Evolutionary conservation across 2,797 vertebrate genomes (phyloP).

Genomic region (Ctenopoma multispine): DNA sequence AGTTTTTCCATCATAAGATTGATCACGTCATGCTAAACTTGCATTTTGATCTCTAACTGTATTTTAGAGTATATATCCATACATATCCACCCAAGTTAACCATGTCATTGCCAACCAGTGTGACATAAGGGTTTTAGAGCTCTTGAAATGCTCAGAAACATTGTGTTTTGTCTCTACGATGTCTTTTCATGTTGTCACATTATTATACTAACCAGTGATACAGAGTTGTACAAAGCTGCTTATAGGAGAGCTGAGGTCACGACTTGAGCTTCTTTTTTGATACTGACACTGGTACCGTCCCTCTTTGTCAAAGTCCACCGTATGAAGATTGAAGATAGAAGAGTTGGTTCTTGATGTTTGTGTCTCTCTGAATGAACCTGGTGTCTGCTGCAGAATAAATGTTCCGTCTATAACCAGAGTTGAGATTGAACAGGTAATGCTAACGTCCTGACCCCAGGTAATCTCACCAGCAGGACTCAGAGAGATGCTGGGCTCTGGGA

Average conservation of each 20-base stretch:
- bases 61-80: no score
- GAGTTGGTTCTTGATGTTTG: not conserved
- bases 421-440: conserved; percentile 21
- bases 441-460: conserved; percentile 5
- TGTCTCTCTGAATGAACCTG: not conserved
- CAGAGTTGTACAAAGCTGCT: conserved; percentile 19
- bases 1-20: no score
- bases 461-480: not conserved
- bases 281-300: conserved; percentile 20
- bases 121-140: no score
- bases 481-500: conserved; percentile 31
- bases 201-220: not conserved
- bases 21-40: no score
- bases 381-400: conserved; percentile 9
- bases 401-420: not conserved
- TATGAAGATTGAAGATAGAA: not conserved
- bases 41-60: no score
- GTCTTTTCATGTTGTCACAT: not conserved
- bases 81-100: no score
- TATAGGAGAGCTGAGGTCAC: not conserved
- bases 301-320: not conserved
- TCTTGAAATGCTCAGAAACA: no score
- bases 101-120: no score
- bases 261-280: no score
- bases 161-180: no score